Conservation (phyloP, 1,140 invertebrate genomes). For the Aricia agestis region DNA sequence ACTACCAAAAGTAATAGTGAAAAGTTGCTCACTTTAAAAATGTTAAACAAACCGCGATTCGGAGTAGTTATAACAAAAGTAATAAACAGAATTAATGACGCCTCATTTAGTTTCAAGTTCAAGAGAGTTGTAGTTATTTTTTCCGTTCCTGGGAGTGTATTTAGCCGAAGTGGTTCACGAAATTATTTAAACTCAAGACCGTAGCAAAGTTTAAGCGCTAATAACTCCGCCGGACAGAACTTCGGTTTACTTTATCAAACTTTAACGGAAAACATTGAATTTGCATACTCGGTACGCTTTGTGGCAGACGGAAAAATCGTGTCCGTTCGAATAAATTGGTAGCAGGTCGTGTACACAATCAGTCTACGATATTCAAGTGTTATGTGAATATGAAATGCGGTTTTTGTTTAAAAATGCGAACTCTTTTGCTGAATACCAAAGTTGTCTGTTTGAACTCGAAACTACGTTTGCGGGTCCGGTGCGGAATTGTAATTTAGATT, state of each 20-base stretch:
- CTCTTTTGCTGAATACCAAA: background rate
- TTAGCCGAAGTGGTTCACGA: conserved; percentile 43
- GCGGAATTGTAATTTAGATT: background rate
- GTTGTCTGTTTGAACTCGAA: background rate
- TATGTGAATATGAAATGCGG: conserved; percentile 5
- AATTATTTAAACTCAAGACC: conserved; percentile 48
- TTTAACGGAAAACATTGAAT: conserved; percentile 37
- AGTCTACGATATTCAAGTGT: conserved; percentile 12
- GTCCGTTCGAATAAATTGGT: conserved; percentile 12
- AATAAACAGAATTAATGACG: conserved; percentile 16
- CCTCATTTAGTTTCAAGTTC: conserved; percentile 12
- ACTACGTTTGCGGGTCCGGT: no score
- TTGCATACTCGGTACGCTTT: conserved; percentile 32
- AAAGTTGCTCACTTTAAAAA: background rate
- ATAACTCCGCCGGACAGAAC: conserved; percentile 40
- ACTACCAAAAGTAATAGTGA: background rate
- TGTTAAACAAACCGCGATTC: background rate
- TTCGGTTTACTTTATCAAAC: conserved; percentile 38
- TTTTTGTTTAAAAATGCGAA: background rate
- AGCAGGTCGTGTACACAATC: conserved; percentile 12
- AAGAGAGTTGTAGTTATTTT: conserved; percentile 23
- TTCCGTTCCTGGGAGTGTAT: conserved; percentile 38
- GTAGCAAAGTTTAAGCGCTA: conserved; percentile 41
- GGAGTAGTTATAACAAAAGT: background rate
- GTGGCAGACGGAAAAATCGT: conserved; percentile 13